Conservation (phyloP, 2,113 vertebrate species). For the Hydrolagus affinis region DNA sequence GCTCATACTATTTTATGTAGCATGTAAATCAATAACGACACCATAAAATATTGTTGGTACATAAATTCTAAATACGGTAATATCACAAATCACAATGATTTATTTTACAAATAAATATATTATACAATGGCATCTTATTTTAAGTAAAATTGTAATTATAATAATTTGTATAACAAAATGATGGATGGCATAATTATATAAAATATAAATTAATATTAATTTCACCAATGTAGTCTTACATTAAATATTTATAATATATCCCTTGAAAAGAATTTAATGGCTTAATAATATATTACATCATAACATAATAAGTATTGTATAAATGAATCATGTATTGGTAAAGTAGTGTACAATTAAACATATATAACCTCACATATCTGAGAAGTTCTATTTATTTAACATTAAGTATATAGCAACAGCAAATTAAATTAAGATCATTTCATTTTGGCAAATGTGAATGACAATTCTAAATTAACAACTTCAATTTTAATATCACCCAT, state of each 20-base stretch:
- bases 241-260: conserved; percentile 33
- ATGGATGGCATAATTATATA: conserved; percentile 28
- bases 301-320: conserved; percentile 29
- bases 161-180: conserved; percentile 32
- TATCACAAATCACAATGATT: conserved; percentile 19
- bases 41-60: conserved; percentile 13
- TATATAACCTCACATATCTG: not conserved
- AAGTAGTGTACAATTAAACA: conserved; percentile 27
- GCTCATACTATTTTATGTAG: conserved; percentile 20
- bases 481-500: not conserved
- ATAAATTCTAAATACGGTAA: conserved; percentile 16
- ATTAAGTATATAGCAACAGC: not conserved
- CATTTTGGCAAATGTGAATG: not conserved
- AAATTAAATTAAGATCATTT: not conserved
- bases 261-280: conserved; percentile 30
- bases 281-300: conserved; percentile 30
- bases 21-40: conserved; percentile 22
- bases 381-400: conserved; percentile 1
- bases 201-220: conserved; percentile 33
- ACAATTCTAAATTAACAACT: not conserved
- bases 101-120: conserved; percentile 31
- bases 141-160: conserved; percentile 31
- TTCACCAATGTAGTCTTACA: conserved; percentile 31
- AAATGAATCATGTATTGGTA: conserved; percentile 28
- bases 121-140: conserved; percentile 29